Percentiles rank a stretch among this genome's conserved stretches.
Evolutionary conservation across 2,797 vertebrate genomes (phyloP).

Genomic region (Lepilemur ruficaudatus): DNA sequence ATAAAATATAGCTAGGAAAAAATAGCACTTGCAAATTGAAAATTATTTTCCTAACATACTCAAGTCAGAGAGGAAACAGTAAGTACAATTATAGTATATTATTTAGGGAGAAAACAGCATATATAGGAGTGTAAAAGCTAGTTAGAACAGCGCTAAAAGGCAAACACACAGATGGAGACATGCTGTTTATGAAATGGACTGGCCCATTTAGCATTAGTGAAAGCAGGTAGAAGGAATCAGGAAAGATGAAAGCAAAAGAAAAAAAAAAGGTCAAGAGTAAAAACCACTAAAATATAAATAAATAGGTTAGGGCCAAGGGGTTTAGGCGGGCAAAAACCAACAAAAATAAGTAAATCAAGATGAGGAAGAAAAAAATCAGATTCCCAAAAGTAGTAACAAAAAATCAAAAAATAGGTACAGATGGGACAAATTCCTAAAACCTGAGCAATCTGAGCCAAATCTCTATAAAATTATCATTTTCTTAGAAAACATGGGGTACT

Average conservation of each 20-base stretch:
- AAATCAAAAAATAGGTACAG: not conserved
- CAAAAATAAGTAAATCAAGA: not conserved
- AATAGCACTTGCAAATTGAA: not conserved
- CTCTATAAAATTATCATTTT: not conserved
- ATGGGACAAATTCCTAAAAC: not conserved
- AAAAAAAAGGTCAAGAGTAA: not conserved
- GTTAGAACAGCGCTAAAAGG: not conserved
- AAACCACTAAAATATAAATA: not conserved
- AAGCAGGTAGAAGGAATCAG: not conserved
- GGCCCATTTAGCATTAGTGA: not conserved
- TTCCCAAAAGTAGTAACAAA: not conserved
- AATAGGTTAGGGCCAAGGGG: not conserved
- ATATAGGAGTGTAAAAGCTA: not conserved
- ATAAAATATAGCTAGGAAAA: not conserved
- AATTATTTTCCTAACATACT: not conserved
- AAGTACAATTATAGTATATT: not conserved
- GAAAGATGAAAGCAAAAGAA: not conserved
- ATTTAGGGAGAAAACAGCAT: not conserved
- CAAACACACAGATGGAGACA: not conserved
- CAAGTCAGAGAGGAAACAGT: not conserved
- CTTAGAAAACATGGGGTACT: not conserved
- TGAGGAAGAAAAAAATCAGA: not conserved
- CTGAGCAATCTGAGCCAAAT: not conserved
- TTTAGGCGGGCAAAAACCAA: not conserved
- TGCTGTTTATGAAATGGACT: not conserved